phyloP scores from a whole-genome alignment of 2,888 invertebrate genomes.

The Pogonocherus hispidulus region DNA sequence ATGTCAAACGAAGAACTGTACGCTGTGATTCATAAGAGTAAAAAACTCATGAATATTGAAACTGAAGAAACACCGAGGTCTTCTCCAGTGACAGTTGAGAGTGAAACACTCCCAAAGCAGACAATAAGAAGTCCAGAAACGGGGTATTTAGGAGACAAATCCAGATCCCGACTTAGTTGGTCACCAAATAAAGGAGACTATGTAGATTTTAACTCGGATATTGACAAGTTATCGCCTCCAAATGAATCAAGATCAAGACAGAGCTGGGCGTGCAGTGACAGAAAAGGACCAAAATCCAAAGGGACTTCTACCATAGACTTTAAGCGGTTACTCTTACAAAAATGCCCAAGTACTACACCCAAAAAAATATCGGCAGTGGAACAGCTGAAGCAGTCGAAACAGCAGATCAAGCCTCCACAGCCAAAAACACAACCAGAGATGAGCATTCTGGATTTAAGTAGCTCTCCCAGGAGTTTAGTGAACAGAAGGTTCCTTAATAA shows the following conservation, averaged over 20 bases:
- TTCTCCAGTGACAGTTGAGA: conserved; percentile 59
- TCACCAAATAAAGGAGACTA: conserved; percentile 71
- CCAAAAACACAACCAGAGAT: conserved; percentile 65
- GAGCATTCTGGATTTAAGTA: conserved; percentile 79
- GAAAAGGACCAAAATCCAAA: conserved; percentile 71
- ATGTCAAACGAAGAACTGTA: conserved; percentile 86
- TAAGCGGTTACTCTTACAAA: conserved; percentile 84
- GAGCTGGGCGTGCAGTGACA: conserved; percentile 75
- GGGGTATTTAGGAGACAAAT: conserved; percentile 73
- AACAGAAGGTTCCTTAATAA: conserved; percentile 72
- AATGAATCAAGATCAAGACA: conserved; percentile 66
- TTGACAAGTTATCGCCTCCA: conserved; percentile 63
- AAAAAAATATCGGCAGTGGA: conserved; percentile 84
- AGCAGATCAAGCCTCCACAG: conserved; percentile 66
- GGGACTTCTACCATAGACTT: conserved; percentile 88
- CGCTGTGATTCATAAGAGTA: conserved; percentile 83
- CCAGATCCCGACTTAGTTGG: conserved; percentile 76
- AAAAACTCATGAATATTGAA: conserved; percentile 80
- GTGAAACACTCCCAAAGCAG: conserved; percentile 57
- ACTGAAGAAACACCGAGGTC: conserved; percentile 71
- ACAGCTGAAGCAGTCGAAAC: conserved; percentile 79
- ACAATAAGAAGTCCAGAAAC: conserved; percentile 72
- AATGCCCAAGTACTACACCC: conserved; percentile 73
- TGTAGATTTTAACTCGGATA: conserved; percentile 64
- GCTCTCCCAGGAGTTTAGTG: conserved; percentile 79